Evolutionary conservation across 2,888 invertebrate species (phyloP).

Genomic region (Drosophila flavopinicola): DNA sequence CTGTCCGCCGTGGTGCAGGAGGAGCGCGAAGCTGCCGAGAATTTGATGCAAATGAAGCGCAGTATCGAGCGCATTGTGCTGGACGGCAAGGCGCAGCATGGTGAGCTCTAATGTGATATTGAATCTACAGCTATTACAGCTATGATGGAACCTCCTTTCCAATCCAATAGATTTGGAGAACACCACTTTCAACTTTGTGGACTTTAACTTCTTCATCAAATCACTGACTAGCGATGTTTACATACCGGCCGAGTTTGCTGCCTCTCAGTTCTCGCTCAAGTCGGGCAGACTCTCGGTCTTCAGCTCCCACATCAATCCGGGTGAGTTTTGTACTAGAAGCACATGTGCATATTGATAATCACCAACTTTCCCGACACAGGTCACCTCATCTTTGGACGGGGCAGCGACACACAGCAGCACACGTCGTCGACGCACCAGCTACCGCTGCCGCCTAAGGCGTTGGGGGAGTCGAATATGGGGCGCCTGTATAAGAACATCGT

Average conservation of each 20-base stretch:
- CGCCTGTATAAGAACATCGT: conserved; percentile 83
- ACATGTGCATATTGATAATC: no score
- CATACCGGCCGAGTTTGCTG: conserved; percentile 86
- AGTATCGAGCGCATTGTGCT: conserved; percentile 71
- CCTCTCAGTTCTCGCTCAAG: conserved; percentile 85
- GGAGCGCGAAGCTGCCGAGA: conserved; percentile 51
- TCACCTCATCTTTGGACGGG: conserved; percentile 84
- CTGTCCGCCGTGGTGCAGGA: conserved; percentile 64
- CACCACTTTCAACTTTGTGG: conserved; percentile 73
- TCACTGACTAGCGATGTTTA: conserved; percentile 71
- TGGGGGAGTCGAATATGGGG: conserved; percentile 75
- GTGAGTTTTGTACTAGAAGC: no score
- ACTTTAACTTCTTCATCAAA: conserved; percentile 82
- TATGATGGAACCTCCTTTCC: background rate
- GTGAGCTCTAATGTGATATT: conserved; percentile 50
- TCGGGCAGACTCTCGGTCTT: conserved; percentile 84
- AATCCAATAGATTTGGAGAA: conserved; percentile 70
- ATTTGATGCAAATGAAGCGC: conserved; percentile 71
- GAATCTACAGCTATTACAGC: no score
- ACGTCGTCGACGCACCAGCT: conserved; percentile 85
- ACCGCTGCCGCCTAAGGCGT: conserved; percentile 83
- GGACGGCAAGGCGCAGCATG: conserved; percentile 54
- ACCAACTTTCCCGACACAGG: conserved; percentile 50
- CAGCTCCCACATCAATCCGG: conserved; percentile 84
- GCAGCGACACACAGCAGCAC: conserved; percentile 83